These are phyloP conservation scores for Bujurquina vittata DNA, from an alignment of 2,113 vertebrate genomes.

Conservation along the genomic window DNA sequence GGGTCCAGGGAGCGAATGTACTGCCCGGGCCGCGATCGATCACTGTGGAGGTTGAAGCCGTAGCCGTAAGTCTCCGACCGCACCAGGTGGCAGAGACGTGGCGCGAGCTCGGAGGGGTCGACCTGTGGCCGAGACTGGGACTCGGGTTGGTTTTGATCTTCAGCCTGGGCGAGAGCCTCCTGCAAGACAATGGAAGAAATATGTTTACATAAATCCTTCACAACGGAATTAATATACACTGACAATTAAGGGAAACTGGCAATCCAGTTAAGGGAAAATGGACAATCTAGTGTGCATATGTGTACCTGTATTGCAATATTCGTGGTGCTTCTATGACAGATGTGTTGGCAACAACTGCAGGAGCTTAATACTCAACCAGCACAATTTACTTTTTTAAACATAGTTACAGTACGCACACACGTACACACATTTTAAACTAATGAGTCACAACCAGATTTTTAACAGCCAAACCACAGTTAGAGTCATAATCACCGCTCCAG, in stretches of 20 bases:
- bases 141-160: constrained; percentile 57
- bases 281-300: neutral
- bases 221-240: neutral
- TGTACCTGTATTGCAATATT: neutral
- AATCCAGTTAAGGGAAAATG: neutral
- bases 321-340: neutral
- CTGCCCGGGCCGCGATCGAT: constrained; percentile 92
- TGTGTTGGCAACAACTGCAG: neutral
- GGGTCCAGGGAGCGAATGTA: constrained; percentile 94
- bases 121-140: constrained; percentile 1
- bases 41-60: constrained; percentile 97
- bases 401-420: neutral
- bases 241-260: neutral
- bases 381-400: neutral
- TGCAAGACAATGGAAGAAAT: constrained; percentile 48
- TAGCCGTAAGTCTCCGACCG: constrained; percentile 87
- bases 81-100: constrained; percentile 90
- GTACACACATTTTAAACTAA: neutral
- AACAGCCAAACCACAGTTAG: neutral
- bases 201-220: neutral
- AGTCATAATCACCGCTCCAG: neutral
- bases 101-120: constrained; percentile 81
- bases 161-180: constrained; percentile 73
- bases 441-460: neutral
- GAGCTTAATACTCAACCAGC: neutral